phyloP scores from a whole-genome alignment of 2,113 vertebrate species.

The Nymphicus hollandicus region DNA sequence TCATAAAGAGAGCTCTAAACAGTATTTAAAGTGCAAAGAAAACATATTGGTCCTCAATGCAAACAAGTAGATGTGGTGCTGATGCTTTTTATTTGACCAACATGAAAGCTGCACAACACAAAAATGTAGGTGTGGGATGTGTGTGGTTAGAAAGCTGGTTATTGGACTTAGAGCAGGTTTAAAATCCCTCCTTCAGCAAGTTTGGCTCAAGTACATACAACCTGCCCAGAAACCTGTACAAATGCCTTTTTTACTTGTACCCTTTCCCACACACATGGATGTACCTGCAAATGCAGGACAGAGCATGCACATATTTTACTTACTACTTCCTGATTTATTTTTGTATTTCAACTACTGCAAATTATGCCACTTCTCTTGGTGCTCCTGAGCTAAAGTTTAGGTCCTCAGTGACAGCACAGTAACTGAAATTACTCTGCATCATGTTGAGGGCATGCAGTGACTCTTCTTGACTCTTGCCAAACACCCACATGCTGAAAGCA shows the following conservation, averaged over 20 bases:
- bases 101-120: constrained; percentile 16
- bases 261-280: not conserved
- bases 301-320: rapidly evolving
- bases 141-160: constrained; percentile 12
- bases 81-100: constrained; percentile 43
- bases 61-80: constrained; percentile 20
- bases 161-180: not conserved
- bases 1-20: constrained; percentile 67
- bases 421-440: not conserved
- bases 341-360: not conserved
- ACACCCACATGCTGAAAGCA: not conserved
- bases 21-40: constrained; percentile 59
- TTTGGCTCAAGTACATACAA: not conserved
- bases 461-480: not conserved
- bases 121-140: constrained; percentile 4
- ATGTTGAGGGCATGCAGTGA: not conserved
- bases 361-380: not conserved
- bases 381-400: not conserved
- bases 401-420: not conserved
- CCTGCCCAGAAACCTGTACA: not conserved
- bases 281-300: not conserved
- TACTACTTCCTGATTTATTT: not conserved
- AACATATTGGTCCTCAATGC: constrained; percentile 37
- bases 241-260: not conserved
- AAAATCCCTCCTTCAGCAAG: not conserved